These are phyloP conservation scores for Erpornis zantholeuca DNA, from an alignment of 2,113 vertebrate species.

Conservation along the genomic window DNA sequence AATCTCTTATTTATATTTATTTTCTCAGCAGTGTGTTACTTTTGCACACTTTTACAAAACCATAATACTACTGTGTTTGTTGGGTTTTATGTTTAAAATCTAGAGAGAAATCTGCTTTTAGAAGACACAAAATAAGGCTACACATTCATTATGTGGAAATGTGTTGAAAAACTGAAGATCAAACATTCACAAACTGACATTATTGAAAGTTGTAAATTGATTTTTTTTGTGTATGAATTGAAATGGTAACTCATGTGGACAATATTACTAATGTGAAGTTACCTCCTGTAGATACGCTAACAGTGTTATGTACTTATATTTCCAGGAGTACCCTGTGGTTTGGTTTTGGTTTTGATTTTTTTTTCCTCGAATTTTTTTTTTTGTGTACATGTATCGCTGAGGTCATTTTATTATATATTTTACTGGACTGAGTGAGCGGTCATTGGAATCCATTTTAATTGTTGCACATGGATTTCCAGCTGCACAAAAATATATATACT, in stretches of 20 bases:
- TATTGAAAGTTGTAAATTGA: slow-evolving; percentile 58
- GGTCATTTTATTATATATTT: slow-evolving; percentile 74
- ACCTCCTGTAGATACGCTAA: slow-evolving; percentile 77
- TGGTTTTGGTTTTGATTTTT: neutral
- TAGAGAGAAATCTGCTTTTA: slow-evolving; percentile 52
- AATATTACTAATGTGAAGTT: slow-evolving; percentile 68
- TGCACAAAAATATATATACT: slow-evolving; percentile 79
- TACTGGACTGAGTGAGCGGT: slow-evolving; percentile 78
- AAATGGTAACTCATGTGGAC: slow-evolving; percentile 73
- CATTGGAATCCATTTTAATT: slow-evolving; percentile 78
- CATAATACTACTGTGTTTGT: slow-evolving; percentile 74
- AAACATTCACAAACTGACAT: slow-evolving; percentile 67
- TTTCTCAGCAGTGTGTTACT: slow-evolving; percentile 70
- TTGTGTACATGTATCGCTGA: slow-evolving; percentile 73
- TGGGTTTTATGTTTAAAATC: slow-evolving; percentile 52
- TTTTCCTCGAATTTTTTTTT: neutral
- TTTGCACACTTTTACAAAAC: slow-evolving; percentile 71
- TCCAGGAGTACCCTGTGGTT: slow-evolving; percentile 75
- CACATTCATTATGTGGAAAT: slow-evolving; percentile 33
- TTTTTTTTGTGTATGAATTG: slow-evolving; percentile 60
- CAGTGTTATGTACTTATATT: slow-evolving; percentile 80
- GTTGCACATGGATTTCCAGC: slow-evolving; percentile 79
- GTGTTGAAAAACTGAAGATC: slow-evolving; percentile 62
- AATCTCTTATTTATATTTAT: slow-evolving; percentile 67
- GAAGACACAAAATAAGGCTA: slow-evolving; percentile 48